These are phyloP conservation scores for Drosophila glabriapex DNA, from an alignment of 2,888 invertebrate species.

Conservation along the genomic window DNA sequence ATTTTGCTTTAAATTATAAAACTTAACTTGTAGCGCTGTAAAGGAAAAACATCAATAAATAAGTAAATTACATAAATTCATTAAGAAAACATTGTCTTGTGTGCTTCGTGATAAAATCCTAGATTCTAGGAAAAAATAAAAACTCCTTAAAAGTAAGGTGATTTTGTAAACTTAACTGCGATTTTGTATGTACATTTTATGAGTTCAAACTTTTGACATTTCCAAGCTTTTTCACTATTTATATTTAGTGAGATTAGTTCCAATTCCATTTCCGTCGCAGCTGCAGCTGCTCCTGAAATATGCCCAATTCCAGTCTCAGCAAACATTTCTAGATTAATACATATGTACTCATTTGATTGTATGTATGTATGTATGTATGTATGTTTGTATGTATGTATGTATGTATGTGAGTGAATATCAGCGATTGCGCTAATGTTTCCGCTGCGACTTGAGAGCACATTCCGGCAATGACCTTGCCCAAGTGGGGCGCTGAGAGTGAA, in stretches of 20 bases:
- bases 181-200: neutral
- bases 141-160: neutral
- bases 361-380: neutral
- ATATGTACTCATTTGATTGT: neutral
- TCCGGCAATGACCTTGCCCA: conserved; percentile 48
- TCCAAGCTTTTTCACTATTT: neutral
- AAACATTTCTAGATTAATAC: neutral
- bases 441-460: conserved; percentile 40
- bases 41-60: neutral
- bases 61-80: neutral
- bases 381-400: neutral
- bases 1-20: neutral
- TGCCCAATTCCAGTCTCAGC: neutral
- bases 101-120: neutral
- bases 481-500: conserved; percentile 21
- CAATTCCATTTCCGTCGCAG: neutral
- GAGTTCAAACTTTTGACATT: neutral
- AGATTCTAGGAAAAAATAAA: neutral
- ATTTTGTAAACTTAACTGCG: neutral
- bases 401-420: neutral
- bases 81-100: neutral
- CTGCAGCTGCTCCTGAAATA: neutral
- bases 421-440: conserved; percentile 48
- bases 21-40: neutral
- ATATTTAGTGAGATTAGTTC: neutral